These are phyloP conservation scores for Athene noctua DNA, from an alignment of 2,113 vertebrate species.

Conservation along the genomic window DNA sequence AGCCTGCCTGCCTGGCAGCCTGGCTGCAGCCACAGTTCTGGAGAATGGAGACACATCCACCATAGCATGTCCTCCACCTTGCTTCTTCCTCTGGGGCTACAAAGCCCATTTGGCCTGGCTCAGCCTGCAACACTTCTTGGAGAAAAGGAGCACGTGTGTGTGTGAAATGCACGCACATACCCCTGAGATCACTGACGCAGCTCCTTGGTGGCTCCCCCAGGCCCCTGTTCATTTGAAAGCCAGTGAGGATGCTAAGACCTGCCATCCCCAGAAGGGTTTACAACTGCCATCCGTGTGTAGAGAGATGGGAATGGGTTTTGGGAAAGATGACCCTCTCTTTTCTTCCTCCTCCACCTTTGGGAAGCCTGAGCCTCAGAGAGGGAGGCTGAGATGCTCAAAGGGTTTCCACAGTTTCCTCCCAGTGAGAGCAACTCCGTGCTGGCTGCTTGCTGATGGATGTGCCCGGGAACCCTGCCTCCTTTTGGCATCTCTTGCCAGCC, in stretches of 20 bases:
- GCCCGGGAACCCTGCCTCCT: not conserved
- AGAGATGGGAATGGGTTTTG: not conserved
- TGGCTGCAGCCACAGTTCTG: not conserved
- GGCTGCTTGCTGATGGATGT: not conserved
- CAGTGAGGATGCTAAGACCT: not conserved
- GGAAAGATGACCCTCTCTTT: not conserved
- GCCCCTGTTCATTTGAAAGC: accelerated
- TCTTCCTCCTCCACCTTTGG: not conserved
- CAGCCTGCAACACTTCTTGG: not conserved
- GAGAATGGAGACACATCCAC: not conserved
- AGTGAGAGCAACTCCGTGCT: not conserved
- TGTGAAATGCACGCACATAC: no score
- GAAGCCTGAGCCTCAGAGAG: not conserved
- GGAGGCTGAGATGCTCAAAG: not conserved
- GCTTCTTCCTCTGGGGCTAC: not conserved
- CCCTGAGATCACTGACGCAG: not conserved
- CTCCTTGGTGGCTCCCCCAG: not conserved
- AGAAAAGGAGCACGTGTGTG: not conserved
- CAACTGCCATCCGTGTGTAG: not conserved
- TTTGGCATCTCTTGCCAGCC: not conserved
- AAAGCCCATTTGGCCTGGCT: not conserved
- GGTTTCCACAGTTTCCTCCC: not conserved
- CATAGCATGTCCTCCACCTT: not conserved
- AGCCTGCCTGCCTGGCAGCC: not conserved
- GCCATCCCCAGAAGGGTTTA: not conserved